Evolutionary conservation across 92 coral and sea anemone genomes (phyloP).

Genomic region (Ricordea florida): DNA sequence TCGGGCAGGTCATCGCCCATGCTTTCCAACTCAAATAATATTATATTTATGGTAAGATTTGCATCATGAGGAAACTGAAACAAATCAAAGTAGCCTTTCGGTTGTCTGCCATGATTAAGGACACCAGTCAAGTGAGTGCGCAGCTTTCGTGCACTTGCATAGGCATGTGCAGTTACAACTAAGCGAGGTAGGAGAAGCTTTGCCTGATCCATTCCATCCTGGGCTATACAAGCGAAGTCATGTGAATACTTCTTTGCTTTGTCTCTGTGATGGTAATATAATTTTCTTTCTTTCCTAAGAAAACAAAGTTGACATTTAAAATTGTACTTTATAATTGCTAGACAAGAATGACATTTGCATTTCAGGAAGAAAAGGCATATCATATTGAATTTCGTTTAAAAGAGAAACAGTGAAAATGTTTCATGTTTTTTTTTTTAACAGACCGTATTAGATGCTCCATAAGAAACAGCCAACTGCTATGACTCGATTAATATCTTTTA

Average conservation of each 20-base stretch:
- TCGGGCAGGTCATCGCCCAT: slow-evolving; percentile 63
- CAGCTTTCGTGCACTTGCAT: slow-evolving; percentile 64
- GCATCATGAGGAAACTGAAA: slow-evolving; percentile 70
- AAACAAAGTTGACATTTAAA: background rate
- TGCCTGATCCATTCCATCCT: slow-evolving; percentile 67
- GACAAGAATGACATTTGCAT: background rate
- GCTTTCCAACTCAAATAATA: slow-evolving; percentile 52
- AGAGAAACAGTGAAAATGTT: too few relatives aligned
- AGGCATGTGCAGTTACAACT: slow-evolving; percentile 40
- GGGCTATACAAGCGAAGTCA: slow-evolving; percentile 17
- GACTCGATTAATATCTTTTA: too few relatives aligned
- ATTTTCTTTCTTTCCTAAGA: slow-evolving; percentile 12
- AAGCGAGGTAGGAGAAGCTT: slow-evolving; percentile 40
- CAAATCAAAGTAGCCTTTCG: slow-evolving; percentile 62
- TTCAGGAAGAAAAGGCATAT: background rate
- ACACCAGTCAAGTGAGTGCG: slow-evolving; percentile 70
- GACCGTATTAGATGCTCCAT: too few relatives aligned
- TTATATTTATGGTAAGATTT: slow-evolving; percentile 56
- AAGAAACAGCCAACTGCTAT: too few relatives aligned
- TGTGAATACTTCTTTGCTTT: slow-evolving; percentile 3
- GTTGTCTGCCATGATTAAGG: slow-evolving; percentile 64
- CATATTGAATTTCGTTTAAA: too few relatives aligned
- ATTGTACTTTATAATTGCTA: background rate
- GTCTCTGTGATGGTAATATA: slow-evolving; percentile 12
- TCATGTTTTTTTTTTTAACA: background rate